These are phyloP conservation scores for Octonoba sinensis DNA, from an alignment of 2,888 invertebrate genomes.

Conservation along the genomic window DNA sequence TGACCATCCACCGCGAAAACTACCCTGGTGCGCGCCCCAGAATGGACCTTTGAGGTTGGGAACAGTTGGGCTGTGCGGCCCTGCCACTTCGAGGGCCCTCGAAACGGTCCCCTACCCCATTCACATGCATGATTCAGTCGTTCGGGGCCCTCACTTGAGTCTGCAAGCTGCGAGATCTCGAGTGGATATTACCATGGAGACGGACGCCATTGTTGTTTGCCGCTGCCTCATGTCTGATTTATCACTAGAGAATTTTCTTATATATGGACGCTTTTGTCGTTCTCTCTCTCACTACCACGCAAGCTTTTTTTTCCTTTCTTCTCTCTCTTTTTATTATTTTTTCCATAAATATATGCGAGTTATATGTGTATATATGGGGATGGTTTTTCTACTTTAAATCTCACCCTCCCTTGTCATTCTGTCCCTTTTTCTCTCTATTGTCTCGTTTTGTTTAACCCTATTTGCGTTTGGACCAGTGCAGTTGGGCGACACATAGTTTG, in stretches of 20 bases:
- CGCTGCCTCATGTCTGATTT: slow-evolving; percentile 64
- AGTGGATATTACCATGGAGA: slow-evolving; percentile 64
- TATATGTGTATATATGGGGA: slow-evolving; percentile 27
- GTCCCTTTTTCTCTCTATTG: slow-evolving; percentile 55
- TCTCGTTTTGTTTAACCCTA: slow-evolving; percentile 64
- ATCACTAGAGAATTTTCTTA: slow-evolving; percentile 62
- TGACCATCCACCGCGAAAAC: slow-evolving; percentile 35
- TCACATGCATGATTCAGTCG: slow-evolving; percentile 64
- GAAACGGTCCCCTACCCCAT: slow-evolving; percentile 59
- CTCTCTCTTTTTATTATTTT: slow-evolving; percentile 19
- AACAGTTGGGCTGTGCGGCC: slow-evolving; percentile 51
- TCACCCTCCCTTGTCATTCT: slow-evolving; percentile 63
- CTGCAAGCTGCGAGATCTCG: slow-evolving; percentile 61
- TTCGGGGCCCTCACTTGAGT: slow-evolving; percentile 54
- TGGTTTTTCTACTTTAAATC: slow-evolving; percentile 62
- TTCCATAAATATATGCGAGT: slow-evolving; percentile 7
- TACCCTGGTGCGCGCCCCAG: slow-evolving; percentile 37
- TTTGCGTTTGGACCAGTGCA: slow-evolving; percentile 48
- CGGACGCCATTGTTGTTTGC: slow-evolving; percentile 63
- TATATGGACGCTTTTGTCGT: slow-evolving; percentile 56
- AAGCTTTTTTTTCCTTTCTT: slow-evolving; percentile 28
- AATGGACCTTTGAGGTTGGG: slow-evolving; percentile 54
- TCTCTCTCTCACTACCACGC: background rate
- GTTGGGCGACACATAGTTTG: slow-evolving; percentile 38
- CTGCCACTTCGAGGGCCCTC: slow-evolving; percentile 48